Conservation (phyloP, 2,113 vertebrate genomes). For the Bubo scandiacus region DNA sequence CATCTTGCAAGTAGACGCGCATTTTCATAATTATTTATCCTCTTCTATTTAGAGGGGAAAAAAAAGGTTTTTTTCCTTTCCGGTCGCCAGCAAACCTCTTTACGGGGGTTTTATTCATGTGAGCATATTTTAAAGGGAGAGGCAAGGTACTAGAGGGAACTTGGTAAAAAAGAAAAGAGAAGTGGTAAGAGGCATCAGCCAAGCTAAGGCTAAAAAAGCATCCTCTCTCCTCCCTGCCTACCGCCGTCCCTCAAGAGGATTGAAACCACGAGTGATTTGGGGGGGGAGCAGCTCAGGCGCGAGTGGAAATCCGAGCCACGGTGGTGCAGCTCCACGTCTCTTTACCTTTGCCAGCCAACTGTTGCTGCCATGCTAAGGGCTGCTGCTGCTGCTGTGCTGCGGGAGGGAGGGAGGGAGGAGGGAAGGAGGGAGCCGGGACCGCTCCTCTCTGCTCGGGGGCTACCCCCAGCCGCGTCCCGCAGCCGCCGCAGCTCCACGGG, state of each 20-base stretch:
- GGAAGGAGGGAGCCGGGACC: background rate
- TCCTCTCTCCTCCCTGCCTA: background rate
- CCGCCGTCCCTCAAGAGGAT: background rate
- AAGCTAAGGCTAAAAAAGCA: background rate
- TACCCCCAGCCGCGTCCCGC: background rate
- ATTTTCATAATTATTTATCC: slow-evolving; percentile 22
- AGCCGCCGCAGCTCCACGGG: background rate
- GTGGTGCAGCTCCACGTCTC: slow-evolving; percentile 6
- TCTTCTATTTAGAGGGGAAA: background rate
- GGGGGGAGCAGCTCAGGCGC: background rate
- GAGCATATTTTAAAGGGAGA: slow-evolving; percentile 20
- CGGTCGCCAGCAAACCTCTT: background rate
- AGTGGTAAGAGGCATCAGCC: background rate
- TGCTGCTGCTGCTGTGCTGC: background rate
- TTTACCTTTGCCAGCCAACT: slow-evolving; percentile 71
- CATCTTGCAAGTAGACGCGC: background rate
- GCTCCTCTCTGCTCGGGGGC: background rate
- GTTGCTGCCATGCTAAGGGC: slow-evolving; percentile 67
- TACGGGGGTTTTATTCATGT: background rate
- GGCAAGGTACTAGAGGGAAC: slow-evolving; percentile 19
- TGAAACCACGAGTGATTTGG: background rate
- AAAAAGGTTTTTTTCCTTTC: background rate
- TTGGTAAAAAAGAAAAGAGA: background rate
- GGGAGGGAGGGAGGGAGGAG: background rate
- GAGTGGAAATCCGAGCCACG: background rate